Percentiles rank a stretch among this genome's conserved stretches.
These are phyloP conservation scores for Hiodon alosoides DNA, from an alignment of 2,113 vertebrate genomes.

Conservation along the genomic window DNA sequence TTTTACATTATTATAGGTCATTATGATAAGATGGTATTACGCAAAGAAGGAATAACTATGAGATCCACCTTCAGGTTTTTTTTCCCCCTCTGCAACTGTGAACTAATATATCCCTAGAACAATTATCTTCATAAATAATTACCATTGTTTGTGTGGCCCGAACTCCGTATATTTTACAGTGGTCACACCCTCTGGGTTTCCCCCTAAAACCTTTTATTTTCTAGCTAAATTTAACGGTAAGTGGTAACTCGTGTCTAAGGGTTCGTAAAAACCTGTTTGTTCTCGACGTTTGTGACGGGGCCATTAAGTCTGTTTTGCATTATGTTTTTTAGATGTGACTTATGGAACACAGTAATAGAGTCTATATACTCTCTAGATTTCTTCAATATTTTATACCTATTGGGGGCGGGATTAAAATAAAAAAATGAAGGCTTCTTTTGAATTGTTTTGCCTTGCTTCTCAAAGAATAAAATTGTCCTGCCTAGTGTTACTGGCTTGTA, in stretches of 20 bases:
- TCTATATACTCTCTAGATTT: no score
- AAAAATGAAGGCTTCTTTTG: no score
- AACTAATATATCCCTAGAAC: background rate
- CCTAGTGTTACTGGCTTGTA: background rate
- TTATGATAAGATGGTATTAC: background rate
- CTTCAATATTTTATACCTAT: no score
- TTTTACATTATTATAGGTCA: background rate
- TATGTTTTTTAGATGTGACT: no score
- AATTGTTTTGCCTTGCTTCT: no score
- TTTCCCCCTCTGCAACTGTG: background rate
- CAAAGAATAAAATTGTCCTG: background rate
- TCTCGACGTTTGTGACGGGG: background rate
- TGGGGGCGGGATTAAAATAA: no score
- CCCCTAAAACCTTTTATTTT: background rate
- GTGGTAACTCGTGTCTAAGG: background rate
- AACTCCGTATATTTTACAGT: background rate
- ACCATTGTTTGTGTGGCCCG: background rate
- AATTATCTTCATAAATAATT: background rate
- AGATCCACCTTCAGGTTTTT: background rate
- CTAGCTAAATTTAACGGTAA: background rate
- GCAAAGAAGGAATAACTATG: background rate
- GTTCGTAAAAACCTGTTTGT: constrained; percentile 3
- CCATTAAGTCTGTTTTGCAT: background rate
- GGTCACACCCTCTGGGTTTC: background rate
- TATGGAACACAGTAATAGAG: no score